These are phyloP conservation scores for Nowickia ferox DNA, from an alignment of 2,888 invertebrate species.

Conservation along the genomic window DNA sequence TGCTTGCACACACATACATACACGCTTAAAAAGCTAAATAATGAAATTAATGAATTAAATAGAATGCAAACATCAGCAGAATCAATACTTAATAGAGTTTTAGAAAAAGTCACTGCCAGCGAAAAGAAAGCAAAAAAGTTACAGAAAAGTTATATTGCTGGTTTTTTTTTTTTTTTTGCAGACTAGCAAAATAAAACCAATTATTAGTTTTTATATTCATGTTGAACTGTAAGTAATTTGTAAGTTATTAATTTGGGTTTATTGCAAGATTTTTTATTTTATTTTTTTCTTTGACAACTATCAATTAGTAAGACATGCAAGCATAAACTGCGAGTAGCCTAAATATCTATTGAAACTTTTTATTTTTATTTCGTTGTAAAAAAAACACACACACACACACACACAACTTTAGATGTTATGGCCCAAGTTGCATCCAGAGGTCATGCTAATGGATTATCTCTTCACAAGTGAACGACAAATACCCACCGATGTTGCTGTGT, in stretches of 20 bases:
- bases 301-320: too few species aligned
- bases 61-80: constrained; percentile 44
- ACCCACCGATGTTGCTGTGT: constrained; percentile 78
- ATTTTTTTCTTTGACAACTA: not conserved
- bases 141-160: constrained; percentile 22
- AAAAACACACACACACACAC: constrained; percentile 5
- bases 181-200: not conserved
- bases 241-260: too few species aligned
- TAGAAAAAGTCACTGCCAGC: not conserved
- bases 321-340: not conserved
- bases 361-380: not conserved
- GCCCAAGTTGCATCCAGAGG: constrained; percentile 82
- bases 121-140: constrained; percentile 13
- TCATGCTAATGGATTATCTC: constrained; percentile 83
- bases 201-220: not conserved
- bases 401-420: constrained; percentile 79
- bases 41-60: constrained; percentile 46
- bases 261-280: not conserved
- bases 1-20: not conserved
- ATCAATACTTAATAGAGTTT: constrained; percentile 31
- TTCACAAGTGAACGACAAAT: constrained; percentile 80
- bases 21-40: constrained; percentile 13
- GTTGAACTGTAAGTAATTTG: too few species aligned
- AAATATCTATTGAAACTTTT: not conserved
- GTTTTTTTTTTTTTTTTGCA: not conserved